Evolutionary conservation across 2,797 vertebrate genomes (phyloP), one percentile per base, ranked within the genome.

Genomic region (Nyctibius grandis): DNA sequence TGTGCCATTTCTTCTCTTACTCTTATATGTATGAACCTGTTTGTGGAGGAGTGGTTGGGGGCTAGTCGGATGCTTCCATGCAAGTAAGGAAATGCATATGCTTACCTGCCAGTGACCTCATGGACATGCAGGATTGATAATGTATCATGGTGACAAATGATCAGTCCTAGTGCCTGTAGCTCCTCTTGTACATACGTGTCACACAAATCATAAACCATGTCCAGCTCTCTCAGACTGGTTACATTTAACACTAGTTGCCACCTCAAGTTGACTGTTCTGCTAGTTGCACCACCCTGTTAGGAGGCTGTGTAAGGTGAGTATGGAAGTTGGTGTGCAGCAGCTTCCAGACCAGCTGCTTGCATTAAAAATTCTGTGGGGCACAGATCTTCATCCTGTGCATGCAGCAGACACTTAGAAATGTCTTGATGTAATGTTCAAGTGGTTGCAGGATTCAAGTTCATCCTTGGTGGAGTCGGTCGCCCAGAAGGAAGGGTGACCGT

Each of bases 1-100:
- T 50, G 21, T 95, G 21, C 56, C 40, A n/a, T 12, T 79, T 44
- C 3, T 45, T 79, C 50, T 72, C 34, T 64, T 5, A 12, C 5
- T 77, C 12, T 75, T 9, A 5, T 11, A 22, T 7, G 7, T 34
- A 36, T 26, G 17, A 56, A 56, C 0, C 0, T 48, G n/a, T 74
- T 91, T 84, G 25, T 42, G 26, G 33, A 31, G 34, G 29, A 38
- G 15, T 68, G 29, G 10, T 11, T 88, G 6, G 5, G 8, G 11
- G 3, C 3, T 86, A 40, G 26, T 72, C 50, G 18, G 2, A 5
- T 20, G 12, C 9, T 50, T 92, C 16, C 7, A 11, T 48, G 34
- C 21, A 12, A 19, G 31, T 22, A 10, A 44, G 31, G 56, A 70
- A 72, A 81, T 61, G 23, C 38, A 21, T 34, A 23, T 0, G 0